Evolutionary conservation across 1,140 invertebrate species (phyloP), one percentile per base, ranked within the genome.

Genomic region (Aphidius gifuensis): DNA sequence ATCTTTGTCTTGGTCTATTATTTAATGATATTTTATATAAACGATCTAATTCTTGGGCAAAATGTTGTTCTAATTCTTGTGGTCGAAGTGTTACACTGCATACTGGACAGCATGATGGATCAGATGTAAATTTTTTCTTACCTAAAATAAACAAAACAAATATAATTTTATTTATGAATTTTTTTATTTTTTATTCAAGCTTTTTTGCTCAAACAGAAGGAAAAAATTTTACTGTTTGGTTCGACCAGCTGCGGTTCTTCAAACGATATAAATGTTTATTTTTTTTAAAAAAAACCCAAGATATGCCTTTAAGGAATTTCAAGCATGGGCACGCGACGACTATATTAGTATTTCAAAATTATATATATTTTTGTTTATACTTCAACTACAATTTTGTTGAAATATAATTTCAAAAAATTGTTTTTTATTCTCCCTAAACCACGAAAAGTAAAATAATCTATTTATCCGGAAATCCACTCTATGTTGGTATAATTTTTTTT

Each of bases 11-110:
- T 57, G 71, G 77, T 67, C 74, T 75, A 63, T 68, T 78, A 67
- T 73, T 81, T 77, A 70, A 83, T 62, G 74, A 75, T 60, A 89
- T 75, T 74, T 88, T 87, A 66, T 85, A 85, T 40, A 94, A 78
- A 68, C 88, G 87, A 63, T 92, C 90, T 64, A 93, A 75, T 75
- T 94, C 92, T 56, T 88, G 81, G 9, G 85, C 80, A 62, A 91
- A 87, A 74, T 94, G 92, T 48, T 86, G 80, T 67, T 92, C 89
- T 39, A 92, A 74, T 74, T 93, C 91, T 32, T 87, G 85, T 5
- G 85, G 80, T 62, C 90, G 83, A 42, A 94, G 82, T 32, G 90
- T 90, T 9, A 89, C 83, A 55, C 91, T 87, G 81, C 92, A 94
- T 6, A 90, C 88, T 11, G 92, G 91, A 78, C 92, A 93, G 72